Evolutionary conservation across 1,140 invertebrate species (phyloP).

Genomic region (Parapsyche elsis): DNA sequence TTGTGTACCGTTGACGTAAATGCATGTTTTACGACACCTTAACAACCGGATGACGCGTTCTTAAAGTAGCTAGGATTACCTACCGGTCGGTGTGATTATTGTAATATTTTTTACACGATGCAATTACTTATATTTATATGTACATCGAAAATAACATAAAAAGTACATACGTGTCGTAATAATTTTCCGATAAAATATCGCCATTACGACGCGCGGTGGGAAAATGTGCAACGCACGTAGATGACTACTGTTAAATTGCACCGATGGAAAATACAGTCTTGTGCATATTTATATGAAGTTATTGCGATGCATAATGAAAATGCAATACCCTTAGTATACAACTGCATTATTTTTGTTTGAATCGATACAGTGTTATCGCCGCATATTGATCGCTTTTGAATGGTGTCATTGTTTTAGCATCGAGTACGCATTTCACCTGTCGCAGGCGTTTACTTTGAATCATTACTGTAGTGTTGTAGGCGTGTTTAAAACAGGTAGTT

Average conservation of each 20-base stretch:
- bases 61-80: neutral
- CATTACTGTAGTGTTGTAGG: neutral
- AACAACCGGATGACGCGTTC: conserved; percentile 15
- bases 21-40: conserved; percentile 19
- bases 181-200: neutral
- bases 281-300: no score
- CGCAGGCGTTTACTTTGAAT: neutral
- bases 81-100: neutral
- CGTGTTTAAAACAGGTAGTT: conserved; percentile 7
- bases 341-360: no score
- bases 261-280: no score
- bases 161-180: neutral
- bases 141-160: neutral
- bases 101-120: neutral
- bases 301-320: no score
- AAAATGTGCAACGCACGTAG: neutral
- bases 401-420: no score
- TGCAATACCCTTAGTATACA: no score
- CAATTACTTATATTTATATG: neutral
- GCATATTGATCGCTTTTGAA: no score
- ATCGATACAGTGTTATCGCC: no score
- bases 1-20: conserved; percentile 20
- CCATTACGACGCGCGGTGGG: neutral
- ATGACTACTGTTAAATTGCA: no score
- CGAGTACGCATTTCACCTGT: no score